A percentile compares a stretch with the other conserved stretches of the same genome.
These are phyloP conservation scores for Vespertilio murinus DNA, from an alignment of 2,797 vertebrate genomes.

Conservation along the genomic window DNA sequence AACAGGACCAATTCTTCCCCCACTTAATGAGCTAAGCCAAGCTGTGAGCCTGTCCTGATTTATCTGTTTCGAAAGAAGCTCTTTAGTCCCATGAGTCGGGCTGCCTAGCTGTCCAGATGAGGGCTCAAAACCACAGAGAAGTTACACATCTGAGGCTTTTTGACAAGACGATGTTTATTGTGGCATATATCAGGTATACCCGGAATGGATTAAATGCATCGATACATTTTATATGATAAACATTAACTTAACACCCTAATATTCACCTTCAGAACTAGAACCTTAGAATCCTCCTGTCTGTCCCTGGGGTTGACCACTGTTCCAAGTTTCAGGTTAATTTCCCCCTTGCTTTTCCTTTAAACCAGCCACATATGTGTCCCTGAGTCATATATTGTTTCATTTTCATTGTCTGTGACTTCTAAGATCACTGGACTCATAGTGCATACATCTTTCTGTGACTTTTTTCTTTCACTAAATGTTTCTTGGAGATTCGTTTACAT, in stretches of 20 bases:
- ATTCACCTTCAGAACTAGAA: neutral
- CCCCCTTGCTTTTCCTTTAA: neutral
- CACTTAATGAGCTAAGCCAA: neutral
- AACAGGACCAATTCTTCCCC: neutral
- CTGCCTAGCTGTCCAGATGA: neutral
- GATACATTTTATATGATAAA: neutral
- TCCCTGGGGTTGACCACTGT: too few relatives aligned
- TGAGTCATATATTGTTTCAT: neutral
- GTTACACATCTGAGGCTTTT: neutral
- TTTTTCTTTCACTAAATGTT: neutral
- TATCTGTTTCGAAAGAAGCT: constrained; percentile 41
- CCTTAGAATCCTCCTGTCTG: neutral
- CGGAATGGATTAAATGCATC: neutral
- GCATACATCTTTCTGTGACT: neutral
- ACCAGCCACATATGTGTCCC: neutral
- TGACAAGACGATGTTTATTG: neutral
- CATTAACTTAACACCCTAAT: neutral
- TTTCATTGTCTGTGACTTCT: neutral
- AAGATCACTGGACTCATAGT: neutral
- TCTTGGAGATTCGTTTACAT: neutral
- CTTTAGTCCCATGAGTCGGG: neutral
- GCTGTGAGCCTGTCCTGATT: neutral
- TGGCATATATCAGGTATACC: neutral
- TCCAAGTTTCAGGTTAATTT: neutral
- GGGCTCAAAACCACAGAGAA: neutral